A percentile compares a stretch with the other conserved stretches of the same genome.
Conservation (phyloP, 2,797 vertebrate species). For the Acanthis flammea region DNA sequence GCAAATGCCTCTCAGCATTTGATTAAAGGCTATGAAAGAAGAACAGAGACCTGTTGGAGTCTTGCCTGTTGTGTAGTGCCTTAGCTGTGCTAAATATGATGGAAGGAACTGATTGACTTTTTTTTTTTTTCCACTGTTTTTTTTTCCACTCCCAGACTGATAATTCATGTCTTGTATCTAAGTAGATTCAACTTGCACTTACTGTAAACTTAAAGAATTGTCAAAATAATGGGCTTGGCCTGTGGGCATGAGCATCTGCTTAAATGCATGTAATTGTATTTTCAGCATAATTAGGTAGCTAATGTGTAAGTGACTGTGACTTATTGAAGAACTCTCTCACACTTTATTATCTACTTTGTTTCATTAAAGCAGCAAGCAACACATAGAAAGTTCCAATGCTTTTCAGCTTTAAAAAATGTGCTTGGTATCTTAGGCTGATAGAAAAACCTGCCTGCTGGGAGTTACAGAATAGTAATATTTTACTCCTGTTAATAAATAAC, state of each 20-base stretch:
- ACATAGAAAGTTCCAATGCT: neutral
- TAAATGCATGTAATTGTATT: slow-evolving; percentile 27
- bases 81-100: neutral
- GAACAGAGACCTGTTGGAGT: neutral
- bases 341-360: neutral
- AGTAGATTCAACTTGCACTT: neutral
- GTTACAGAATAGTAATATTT: neutral
- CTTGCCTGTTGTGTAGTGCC: neutral
- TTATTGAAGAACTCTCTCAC: neutral
- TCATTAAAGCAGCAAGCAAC: neutral
- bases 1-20: neutral
- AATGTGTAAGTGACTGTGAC: neutral
- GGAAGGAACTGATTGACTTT: neutral
- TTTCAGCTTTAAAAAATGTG: neutral
- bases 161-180: neutral
- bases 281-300: slow-evolving; percentile 10
- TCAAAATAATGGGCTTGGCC: slow-evolving; percentile 1
- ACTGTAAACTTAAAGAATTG: neutral
- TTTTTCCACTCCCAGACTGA: neutral
- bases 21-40: neutral
- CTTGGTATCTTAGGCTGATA: neutral
- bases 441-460: neutral
- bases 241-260: neutral
- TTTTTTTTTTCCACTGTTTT: neutral
- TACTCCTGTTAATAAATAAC: slow-evolving; percentile 48